A percentile compares a stretch with the other conserved stretches of the same genome.
These are phyloP conservation scores for Pteropus alecto DNA, from an alignment of 2,113 vertebrate species.

Conservation along the genomic window DNA sequence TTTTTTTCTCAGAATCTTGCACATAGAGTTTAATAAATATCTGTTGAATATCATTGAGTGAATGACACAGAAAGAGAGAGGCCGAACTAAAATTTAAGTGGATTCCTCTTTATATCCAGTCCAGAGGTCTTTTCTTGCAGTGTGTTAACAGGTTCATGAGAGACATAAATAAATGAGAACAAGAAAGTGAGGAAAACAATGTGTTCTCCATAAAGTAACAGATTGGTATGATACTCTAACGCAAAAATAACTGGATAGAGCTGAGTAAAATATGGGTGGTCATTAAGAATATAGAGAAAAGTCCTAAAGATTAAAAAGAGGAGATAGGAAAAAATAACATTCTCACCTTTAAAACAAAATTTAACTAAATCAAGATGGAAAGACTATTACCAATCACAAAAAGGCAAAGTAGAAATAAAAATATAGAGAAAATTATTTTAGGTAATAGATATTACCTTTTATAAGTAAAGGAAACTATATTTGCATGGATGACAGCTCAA, in stretches of 20 bases:
- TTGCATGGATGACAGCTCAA: background rate
- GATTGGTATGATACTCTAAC: background rate
- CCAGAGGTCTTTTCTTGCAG: background rate
- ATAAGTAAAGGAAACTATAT: background rate
- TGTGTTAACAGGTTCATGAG: background rate
- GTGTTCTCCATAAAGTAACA: background rate
- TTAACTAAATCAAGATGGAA: background rate
- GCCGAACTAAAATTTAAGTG: background rate
- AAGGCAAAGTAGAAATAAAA: background rate
- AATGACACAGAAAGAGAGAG: background rate
- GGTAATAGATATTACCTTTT: background rate
- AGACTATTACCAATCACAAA: background rate
- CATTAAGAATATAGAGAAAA: background rate
- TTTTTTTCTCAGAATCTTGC: background rate
- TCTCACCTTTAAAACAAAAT: background rate
- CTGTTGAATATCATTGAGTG: background rate
- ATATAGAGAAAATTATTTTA: background rate
- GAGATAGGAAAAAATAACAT: background rate
- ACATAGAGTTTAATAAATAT: background rate
- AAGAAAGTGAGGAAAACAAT: background rate
- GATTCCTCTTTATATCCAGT: rapidly evolving
- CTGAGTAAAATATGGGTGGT: background rate
- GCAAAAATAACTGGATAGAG: background rate
- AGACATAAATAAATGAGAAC: background rate
- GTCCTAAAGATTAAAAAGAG: background rate